phyloP scores from a whole-genome alignment of 2,113 vertebrate species.

The Sterna hirundo region DNA sequence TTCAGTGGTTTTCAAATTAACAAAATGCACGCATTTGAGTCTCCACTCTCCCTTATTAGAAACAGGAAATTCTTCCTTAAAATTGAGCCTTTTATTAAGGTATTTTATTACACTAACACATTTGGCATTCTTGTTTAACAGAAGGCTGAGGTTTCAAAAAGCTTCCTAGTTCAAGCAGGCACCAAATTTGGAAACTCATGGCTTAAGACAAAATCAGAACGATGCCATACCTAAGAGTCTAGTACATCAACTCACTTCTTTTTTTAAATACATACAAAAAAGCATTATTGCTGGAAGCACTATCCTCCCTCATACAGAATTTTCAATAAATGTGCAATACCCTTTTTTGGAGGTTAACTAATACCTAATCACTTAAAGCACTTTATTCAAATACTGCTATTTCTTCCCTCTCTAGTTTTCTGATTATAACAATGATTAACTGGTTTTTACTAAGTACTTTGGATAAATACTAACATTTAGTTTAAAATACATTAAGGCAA shows the following conservation, averaged over 20 bases:
- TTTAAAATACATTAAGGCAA: not conserved
- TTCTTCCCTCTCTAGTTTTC: not conserved
- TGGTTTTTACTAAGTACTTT: not conserved
- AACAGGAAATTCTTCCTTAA: not conserved
- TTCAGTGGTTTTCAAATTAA: not conserved
- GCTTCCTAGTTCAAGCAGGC: not conserved
- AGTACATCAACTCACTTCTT: not conserved
- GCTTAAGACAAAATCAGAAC: not conserved
- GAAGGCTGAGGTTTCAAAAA: not conserved
- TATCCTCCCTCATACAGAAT: not conserved
- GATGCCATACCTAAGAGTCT: not conserved
- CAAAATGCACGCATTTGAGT: not conserved
- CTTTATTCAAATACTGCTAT: not conserved
- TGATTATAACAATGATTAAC: not conserved
- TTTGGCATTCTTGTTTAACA: not conserved
- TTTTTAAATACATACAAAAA: not conserved
- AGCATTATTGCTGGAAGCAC: not conserved
- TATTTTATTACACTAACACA: not conserved
- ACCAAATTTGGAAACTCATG: not conserved
- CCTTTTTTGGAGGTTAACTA: not conserved
- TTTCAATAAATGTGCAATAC: not conserved
- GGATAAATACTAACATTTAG: not conserved
- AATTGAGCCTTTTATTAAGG: not conserved
- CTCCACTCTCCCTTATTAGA: not conserved
- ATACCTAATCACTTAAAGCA: not conserved